phyloP scores from a whole-genome alignment of 2,113 vertebrate genomes.

The Mormoops blainvillei region DNA sequence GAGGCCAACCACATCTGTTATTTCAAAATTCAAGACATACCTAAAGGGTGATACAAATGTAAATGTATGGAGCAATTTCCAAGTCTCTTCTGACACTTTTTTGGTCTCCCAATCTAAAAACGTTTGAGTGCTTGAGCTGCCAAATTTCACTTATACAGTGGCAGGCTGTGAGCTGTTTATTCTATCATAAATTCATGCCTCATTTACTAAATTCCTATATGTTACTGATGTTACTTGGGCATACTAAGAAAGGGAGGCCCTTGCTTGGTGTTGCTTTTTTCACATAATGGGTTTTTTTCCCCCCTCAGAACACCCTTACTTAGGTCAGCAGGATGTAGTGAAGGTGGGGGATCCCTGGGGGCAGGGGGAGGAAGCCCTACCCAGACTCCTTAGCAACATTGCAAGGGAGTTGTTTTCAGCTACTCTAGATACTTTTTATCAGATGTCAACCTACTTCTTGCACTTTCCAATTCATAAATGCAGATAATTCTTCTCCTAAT shows the following conservation, averaged over 20 bases:
- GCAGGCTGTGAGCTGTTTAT: neutral
- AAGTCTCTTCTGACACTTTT: neutral
- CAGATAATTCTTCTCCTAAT: neutral
- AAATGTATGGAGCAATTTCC: neutral
- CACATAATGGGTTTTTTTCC: neutral
- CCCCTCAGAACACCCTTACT: neutral
- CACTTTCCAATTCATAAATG: neutral
- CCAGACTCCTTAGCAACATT: neutral
- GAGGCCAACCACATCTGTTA: neutral
- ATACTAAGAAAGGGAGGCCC: neutral
- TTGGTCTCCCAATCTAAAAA: slow-evolving; percentile 4
- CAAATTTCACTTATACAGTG: neutral
- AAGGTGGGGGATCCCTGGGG: neutral
- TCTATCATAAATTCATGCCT: neutral
- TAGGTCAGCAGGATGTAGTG: neutral
- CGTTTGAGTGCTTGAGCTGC: neutral
- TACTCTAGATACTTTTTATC: neutral
- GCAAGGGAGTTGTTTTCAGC: neutral
- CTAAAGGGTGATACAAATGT: neutral
- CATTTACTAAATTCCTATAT: neutral
- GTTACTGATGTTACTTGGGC: neutral
- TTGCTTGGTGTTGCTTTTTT: neutral
- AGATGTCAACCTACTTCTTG: neutral
- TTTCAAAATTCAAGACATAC: neutral
- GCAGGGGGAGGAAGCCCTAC: neutral